These are phyloP conservation scores for Xestia xanthographa DNA, from an alignment of 2,888 invertebrate species.

Conservation along the genomic window DNA sequence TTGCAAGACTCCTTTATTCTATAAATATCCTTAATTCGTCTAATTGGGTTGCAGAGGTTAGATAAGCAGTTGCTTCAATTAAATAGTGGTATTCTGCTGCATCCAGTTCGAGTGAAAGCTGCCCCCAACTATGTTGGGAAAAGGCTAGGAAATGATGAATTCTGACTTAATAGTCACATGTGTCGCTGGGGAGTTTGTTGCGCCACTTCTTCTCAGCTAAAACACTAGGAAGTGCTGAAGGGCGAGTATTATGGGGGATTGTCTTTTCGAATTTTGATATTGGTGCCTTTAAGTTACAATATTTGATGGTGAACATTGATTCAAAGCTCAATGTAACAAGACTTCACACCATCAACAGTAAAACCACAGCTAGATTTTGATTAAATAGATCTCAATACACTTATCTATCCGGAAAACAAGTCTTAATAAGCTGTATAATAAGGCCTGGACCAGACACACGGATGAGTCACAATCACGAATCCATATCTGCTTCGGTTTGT, in stretches of 20 bases:
- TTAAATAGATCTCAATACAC: neutral
- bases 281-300: neutral
- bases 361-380: neutral
- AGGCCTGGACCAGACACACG: constrained; percentile 6
- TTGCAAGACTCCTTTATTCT: neutral
- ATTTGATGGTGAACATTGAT: neutral
- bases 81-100: neutral
- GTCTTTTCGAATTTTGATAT: neutral
- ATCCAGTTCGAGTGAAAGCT: neutral
- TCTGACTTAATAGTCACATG: neutral
- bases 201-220: no score
- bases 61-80: neutral
- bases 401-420: neutral
- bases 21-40: neutral
- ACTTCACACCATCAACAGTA: neutral
- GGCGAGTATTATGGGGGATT: neutral
- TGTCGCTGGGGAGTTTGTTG: neutral
- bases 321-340: neutral
- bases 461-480: constrained; percentile 58
- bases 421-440: neutral
- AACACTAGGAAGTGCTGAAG: neutral
- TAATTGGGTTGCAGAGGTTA: neutral
- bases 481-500: constrained; percentile 53
- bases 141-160: neutral
- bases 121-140: neutral